Evolutionary conservation across 2,888 invertebrate species (phyloP).

Genomic region (Aricia artaxerxes): DNA sequence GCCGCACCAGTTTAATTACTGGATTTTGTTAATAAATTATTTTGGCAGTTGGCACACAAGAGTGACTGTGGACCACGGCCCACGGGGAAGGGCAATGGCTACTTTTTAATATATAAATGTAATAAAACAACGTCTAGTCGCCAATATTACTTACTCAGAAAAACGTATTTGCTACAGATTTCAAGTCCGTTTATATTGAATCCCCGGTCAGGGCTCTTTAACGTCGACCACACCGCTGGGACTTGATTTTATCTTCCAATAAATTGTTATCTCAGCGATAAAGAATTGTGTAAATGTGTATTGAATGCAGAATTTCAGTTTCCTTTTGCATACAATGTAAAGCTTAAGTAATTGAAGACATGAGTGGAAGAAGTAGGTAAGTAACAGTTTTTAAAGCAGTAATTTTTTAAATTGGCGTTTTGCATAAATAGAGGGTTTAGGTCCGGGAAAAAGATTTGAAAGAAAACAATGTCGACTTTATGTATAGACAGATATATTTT

Average conservation of each 20-base stretch:
- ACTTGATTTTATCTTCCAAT: not conserved
- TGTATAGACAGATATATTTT: too few relatives aligned
- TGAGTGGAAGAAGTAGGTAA: too few relatives aligned
- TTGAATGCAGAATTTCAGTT: not conserved
- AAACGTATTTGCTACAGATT: not conserved
- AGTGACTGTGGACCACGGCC: too few relatives aligned
- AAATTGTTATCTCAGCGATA: not conserved
- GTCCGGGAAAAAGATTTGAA: too few relatives aligned
- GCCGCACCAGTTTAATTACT: too few relatives aligned
- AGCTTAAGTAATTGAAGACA: not conserved
- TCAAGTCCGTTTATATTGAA: not conserved
- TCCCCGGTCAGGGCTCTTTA: not conserved
- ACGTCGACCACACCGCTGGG: not conserved
- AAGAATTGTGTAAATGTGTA: constrained; percentile 1
- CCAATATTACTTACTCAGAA: not conserved
- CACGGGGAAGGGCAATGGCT: too few relatives aligned
- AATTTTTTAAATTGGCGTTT: too few relatives aligned
- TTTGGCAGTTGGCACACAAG: too few relatives aligned
- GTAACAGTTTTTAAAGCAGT: too few relatives aligned
- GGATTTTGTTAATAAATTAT: too few relatives aligned
- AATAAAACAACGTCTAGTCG: not conserved
- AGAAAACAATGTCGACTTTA: too few relatives aligned
- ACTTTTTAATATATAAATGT: not conserved
- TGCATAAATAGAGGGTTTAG: too few relatives aligned
- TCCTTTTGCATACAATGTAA: not conserved